These are phyloP conservation scores for Hydra vulgaris DNA, from an alignment of 30 jellyfish, hydroid and myxozoan genomes.

Conservation along the genomic window DNA sequence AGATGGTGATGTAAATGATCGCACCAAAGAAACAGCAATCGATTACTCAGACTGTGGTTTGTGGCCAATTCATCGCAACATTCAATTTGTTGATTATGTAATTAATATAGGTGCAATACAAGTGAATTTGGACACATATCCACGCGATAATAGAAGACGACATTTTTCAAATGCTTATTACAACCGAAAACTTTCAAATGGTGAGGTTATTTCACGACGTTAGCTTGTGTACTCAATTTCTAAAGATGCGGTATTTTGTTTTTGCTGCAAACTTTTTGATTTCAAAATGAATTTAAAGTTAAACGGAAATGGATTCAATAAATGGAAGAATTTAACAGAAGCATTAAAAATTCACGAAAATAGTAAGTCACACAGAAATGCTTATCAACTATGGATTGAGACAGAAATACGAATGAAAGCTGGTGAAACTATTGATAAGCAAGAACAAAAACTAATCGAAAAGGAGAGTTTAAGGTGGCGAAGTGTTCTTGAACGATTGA, in stretches of 20 bases:
- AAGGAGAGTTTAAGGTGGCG: background rate
- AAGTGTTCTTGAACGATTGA: constrained; percentile 18
- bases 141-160: background rate
- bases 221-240: background rate
- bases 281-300: background rate
- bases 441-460: background rate
- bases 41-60: background rate
- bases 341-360: background rate
- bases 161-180: background rate
- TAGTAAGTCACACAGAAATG: background rate
- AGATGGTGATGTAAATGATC: background rate
- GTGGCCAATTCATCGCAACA: background rate
- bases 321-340: background rate
- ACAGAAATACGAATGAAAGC: background rate
- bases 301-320: background rate
- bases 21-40: background rate
- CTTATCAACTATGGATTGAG: background rate
- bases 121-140: background rate
- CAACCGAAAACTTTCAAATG: background rate
- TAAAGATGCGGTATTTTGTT: background rate
- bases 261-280: background rate
- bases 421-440: background rate
- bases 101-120: background rate
- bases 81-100: background rate
- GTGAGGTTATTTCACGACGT: background rate